Evolutionary conservation across 1,140 invertebrate genomes (phyloP).

Genomic region (Drosophila sproati): DNA sequence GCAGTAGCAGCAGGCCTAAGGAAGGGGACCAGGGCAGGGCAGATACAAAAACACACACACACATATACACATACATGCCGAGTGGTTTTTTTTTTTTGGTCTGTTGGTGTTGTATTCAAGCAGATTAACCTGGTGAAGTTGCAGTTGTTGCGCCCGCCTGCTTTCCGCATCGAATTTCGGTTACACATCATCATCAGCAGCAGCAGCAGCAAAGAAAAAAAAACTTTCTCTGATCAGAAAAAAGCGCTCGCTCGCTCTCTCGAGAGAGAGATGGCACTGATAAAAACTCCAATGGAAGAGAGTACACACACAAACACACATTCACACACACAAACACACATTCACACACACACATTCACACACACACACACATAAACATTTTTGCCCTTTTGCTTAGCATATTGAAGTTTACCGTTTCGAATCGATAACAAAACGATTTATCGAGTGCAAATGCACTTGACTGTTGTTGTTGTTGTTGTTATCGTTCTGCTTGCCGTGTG

Average conservation of each 20-base stretch:
- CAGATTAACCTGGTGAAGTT: constrained; percentile 60
- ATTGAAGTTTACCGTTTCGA: no score
- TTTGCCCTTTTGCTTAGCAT: neutral
- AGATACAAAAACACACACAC: constrained; percentile 40
- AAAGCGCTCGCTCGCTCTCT: neutral
- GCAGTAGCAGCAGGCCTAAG: neutral
- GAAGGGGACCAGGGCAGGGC: constrained; percentile 25
- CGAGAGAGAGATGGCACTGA: constrained; percentile 24
- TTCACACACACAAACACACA: no score
- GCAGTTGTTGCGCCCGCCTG: constrained; percentile 41
- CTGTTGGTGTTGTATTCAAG: constrained; percentile 14
- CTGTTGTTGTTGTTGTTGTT: constrained; percentile 24
- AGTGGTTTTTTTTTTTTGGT: constrained; percentile 60
- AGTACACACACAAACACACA: neutral
- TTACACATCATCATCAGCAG: constrained; percentile 35
- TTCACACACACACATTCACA: neutral
- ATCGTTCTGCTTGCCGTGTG: constrained; percentile 13
- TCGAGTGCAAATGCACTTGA: constrained; percentile 41
- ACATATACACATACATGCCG: constrained; percentile 32
- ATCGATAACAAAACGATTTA: constrained; percentile 30
- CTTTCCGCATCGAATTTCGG: constrained; percentile 47
- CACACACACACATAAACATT: neutral
- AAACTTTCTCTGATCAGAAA: constrained; percentile 47
- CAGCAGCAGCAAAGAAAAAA: constrained; percentile 6
- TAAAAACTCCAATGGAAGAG: neutral